Base-by-base conservation (phyloP, 2,888 invertebrate genomes). In the Drosophila birchii region DNA sequence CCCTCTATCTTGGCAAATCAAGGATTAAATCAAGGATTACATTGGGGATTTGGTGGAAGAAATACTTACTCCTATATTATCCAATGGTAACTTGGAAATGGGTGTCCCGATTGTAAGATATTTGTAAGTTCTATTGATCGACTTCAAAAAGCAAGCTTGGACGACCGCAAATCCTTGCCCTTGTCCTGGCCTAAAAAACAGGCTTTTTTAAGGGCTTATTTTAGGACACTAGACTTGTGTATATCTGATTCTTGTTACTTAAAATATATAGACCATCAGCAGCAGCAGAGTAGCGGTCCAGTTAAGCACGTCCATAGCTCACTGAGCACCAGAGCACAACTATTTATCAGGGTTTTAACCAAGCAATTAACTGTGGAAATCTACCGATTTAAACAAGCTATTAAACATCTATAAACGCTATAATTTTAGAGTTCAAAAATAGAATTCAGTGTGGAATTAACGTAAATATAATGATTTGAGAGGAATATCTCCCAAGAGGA, bases 101-200 rank as follows among this genome's bases (percentile, higher is more conserved):
- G 16, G 45, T 1, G 62, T 57, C 11, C 36, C 29, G 1, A 62
- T 1, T 7, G 16, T 57, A 9, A 62, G 8, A 5, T 20, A 62
- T 36, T 62, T 62, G 20, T 45, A 57, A 0, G 62, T 29, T 8
- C 44, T n/a, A n/a, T 62, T 62, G 38, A 29, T 29, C 0, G 62
- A 62, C 29, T 62, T 62, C 7, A 62, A 11, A 9, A 26, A 26
- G 26, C 26, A 26, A 26, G 26, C n/a, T n/a, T n/a, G n/a, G n/a
- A n/a, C n/a, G n/a, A n/a, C n/a, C n/a, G n/a, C n/a, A n/a, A n/a
- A n/a, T n/a, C n/a, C n/a, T n/a, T n/a, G n/a, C n/a, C n/a, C n/a
- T n/a, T n/a, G n/a, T n/a, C n/a, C n/a, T 29, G n/a, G 18, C 44
- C 54, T 43, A 20, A 43, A 20, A 4, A 43, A 20, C 5, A 16